Evolutionary conservation across 2,797 vertebrate genomes (phyloP), one percentile per base, ranked within the genome.

Genomic region (Sebastolobus altivelis): DNA sequence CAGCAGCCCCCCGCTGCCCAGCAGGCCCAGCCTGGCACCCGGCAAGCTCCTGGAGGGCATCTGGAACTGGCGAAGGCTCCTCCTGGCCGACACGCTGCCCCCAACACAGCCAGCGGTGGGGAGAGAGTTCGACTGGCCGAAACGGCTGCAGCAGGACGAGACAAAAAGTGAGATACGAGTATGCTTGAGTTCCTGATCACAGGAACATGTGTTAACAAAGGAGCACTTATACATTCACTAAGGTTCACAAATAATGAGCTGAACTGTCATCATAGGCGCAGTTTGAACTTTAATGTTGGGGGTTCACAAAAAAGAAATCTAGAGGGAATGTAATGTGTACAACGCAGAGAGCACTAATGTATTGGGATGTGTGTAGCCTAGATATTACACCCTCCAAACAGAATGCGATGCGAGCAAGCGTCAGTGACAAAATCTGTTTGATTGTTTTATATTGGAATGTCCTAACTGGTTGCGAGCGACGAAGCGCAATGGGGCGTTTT

Each of bases 81-180:
- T 95, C 68, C 98, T 92, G 65, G 95, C 94, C 72, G 97, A 97
- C 89, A 99, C 94, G 4, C 95, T 95, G 2, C 97, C 85, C 83
- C 97, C 97, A 2, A 98, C 96, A 63, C 97, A 98, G 80, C 97
- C 94, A 14, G 97, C 91, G 22, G 97, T 97, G 4, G 98, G 98
- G 55, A 99, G 95, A 49, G 98, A 99, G 95, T 97, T 99, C 12
- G 98, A 99, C 93, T 99, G 98, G 81, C 97, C 97, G 54, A 99
- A 99, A 18, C 98, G 97, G 87, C 97, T 98, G 94, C 54, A 55
- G 77, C 20, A 63, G 66, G 56, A 13, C 0, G 3, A 70, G 4
- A 74, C 14, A 65, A 12, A 71, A 59, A 25, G n/a, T 29, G 18
- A 61, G 35, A 68, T 10, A 18, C 1, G 20, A 12, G 1, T 7